Evolutionary conservation across 2,888 invertebrate genomes (phyloP).

Genomic region (Drosophila diplacantha): DNA sequence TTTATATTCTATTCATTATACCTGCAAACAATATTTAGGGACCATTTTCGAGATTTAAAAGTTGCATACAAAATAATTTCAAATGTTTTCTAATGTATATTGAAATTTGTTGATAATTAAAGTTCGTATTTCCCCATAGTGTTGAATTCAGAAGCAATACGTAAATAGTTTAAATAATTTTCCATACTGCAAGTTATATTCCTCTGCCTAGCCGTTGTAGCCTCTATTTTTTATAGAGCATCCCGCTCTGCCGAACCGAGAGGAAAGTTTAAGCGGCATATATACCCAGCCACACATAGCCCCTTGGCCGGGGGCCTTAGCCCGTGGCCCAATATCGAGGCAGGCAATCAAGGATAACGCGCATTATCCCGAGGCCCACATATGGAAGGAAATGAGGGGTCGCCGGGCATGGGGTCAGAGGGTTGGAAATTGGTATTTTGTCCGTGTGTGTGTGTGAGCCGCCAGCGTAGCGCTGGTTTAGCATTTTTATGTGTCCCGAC

Average conservation of each 20-base stretch:
- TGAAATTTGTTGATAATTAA: not conserved
- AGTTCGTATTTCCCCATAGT: not conserved
- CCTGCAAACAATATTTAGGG: too few relatives aligned
- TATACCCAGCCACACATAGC: conserved; percentile 18
- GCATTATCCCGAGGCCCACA: conserved; percentile 52
- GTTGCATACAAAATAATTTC: too few relatives aligned
- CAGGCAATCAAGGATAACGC: conserved; percentile 69
- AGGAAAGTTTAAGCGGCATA: conserved; percentile 52
- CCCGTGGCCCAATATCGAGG: conserved; percentile 54
- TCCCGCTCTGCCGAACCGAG: conserved; percentile 6
- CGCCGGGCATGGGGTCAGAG: conserved; percentile 8
- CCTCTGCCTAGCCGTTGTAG: not conserved
- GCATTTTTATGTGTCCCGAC: conserved; percentile 62
- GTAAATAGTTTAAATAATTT: not conserved
- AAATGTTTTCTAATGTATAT: not conserved
- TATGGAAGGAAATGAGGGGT: conserved; percentile 9
- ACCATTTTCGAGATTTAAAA: not conserved
- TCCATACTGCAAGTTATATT: not conserved
- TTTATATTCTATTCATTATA: not conserved
- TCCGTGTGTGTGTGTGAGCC: conserved; percentile 49
- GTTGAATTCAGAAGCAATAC: not conserved
- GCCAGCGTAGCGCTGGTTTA: conserved; percentile 66
- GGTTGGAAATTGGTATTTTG: conserved; percentile 25
- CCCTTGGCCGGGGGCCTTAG: conserved; percentile 31
- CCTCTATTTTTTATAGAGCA: conserved; percentile 4